Percentiles rank a stretch among this genome's conserved stretches.
These are phyloP conservation scores for Typhlomys cinereus DNA, from an alignment of 2,113 vertebrate species.

Conservation along the genomic window DNA sequence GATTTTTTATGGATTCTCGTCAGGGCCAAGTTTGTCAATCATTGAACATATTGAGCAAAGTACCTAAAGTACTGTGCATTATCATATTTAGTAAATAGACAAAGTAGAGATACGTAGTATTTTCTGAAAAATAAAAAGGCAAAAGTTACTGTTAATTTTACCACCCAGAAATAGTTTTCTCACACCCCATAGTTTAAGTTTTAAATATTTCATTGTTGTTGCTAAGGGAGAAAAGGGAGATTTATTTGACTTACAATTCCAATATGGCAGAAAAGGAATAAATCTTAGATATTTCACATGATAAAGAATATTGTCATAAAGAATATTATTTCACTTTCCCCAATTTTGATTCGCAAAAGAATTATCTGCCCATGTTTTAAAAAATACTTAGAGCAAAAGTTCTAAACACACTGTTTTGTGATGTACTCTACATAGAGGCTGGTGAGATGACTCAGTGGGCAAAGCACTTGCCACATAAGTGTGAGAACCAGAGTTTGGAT, in stretches of 20 bases:
- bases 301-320: conserved; percentile 5
- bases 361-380: not conserved
- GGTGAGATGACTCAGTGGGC: no score
- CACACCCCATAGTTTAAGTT: not conserved
- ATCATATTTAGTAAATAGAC: not conserved
- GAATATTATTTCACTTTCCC: not conserved
- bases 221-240: no score
- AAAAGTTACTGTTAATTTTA: not conserved
- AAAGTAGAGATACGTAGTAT: not conserved
- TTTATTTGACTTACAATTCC: no score
- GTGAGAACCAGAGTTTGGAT: not conserved
- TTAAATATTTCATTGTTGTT: conserved; percentile 8
- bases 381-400: not conserved
- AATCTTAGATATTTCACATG: not conserved
- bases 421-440: not conserved
- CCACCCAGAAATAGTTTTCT: not conserved
- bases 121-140: not conserved
- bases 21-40: not conserved
- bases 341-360: not conserved
- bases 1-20: not conserved
- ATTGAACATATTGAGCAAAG: not conserved
- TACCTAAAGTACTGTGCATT: not conserved
- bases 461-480: not conserved
- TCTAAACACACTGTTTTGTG: not conserved
- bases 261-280: no score